Evolutionary conservation across 2,113 vertebrate species (phyloP), one percentile per base, ranked within the genome.

Genomic region (Thalassarche chlororhynchos): DNA sequence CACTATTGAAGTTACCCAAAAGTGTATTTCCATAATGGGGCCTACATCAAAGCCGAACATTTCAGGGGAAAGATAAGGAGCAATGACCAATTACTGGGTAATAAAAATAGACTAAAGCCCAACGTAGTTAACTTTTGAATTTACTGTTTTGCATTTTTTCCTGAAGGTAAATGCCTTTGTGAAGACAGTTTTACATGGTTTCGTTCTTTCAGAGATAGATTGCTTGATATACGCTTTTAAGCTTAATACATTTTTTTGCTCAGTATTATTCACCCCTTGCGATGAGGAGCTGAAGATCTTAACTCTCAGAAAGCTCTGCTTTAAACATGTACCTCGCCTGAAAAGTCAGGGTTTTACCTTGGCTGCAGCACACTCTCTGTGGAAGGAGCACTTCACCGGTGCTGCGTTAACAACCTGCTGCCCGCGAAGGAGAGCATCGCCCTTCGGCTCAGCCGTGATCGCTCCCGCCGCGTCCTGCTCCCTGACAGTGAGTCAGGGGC

Each of bases 321-420:
- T 64, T 31, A 10, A 26, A 28, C 13, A 5, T 0, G 12, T 9
- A 12, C 14, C 36, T 84, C 9, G 12, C 36, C 17, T 44, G 74
- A 25, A 19, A 12, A 54, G 34, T 17, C 32, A 58, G 23, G 17
- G 17, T 5, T 38, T 38, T 12, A 8, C 20, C 23, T 6, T 3
- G 20, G 60, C 26, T 26, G 55, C 60, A 21, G n/a, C 44, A 10
- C 8, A 19, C 7, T 12, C n/a, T 10, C 36, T 57, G 64, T 5
- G 1, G 38, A n/a, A n/a, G 34, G 29, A 60, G 54, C 28, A 5
- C 25, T 36, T 25, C 18, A 11, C 17, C 29, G 2, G 47, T 2
- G 2, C 31, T 5, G 1, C 1, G 4, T 5, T 9, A 11, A 9
- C 1, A 10, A 9, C 17, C 18, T 1, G 15, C 14, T 3, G 19